Evolutionary conservation across 2,797 vertebrate species (phyloP), one percentile per base, ranked within the genome.

Genomic region (Pristis pectinata): DNA sequence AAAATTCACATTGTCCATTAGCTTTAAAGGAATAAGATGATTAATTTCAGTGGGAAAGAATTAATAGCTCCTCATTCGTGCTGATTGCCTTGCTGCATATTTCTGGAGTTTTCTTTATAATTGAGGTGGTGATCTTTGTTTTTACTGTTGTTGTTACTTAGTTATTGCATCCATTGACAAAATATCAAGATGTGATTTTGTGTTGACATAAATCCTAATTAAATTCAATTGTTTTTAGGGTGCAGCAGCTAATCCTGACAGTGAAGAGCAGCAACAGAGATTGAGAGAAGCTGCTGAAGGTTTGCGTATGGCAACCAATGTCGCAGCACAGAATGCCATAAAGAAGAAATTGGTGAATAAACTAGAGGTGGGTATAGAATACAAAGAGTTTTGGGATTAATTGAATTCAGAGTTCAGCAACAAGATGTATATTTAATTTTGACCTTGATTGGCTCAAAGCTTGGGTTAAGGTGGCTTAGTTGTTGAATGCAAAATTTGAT

Each of bases 261-360:
- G 98, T 0, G 99, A 99, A 95, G 99, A 99, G 95, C 99, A 99
- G 96, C 99, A 99, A 96, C 99, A 99, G 97, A 98, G 98, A 95
- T 95, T 99, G 85, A 98, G 99, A 0, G 99, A 99, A 95, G 99
- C 99, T 0, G 99, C 99, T 0, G 99, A 99, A 95, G 99, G 99
- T 1, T 98, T 99, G 13, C 98, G 99, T 79, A 99, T 99, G 97
- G 99, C 99, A 0, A 99, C 99, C 95, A 99, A 99, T 0, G 98
- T 98, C 0, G 99, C 99, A 0, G 99, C 99, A 0, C 99, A 99
- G 96, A 99, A 99, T 0, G 99, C 99, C 94, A 99, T 99, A 96
- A 99, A 99, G 97, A 99, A 99, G 96, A 98, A 99, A 24, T 97
- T 99, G 0, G 97, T 99, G 96, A 99, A 99, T 97, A 98, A 99